Conservation (phyloP, 92 coral and sea anemone species). For the Palythoa heliodiscus region DNA sequence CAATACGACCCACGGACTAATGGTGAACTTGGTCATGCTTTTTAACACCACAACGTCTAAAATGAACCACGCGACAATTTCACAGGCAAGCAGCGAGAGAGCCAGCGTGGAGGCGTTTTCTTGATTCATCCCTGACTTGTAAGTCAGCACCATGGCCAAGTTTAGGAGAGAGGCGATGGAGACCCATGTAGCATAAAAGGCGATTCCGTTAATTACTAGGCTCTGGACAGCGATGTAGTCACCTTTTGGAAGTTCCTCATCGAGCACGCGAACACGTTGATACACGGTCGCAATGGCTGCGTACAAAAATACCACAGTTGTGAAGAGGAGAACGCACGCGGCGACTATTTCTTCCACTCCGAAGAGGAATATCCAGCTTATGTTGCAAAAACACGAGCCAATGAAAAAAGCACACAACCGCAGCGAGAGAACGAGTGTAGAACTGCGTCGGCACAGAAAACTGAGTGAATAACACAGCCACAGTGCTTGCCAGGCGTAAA, state of each 20-base stretch:
- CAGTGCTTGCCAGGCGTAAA: slow-evolving; percentile 76
- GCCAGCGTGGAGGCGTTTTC: slow-evolving; percentile 70
- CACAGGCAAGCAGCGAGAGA: slow-evolving; percentile 60
- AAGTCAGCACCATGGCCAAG: slow-evolving; percentile 65
- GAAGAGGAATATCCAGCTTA: slow-evolving; percentile 76
- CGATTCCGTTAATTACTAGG: slow-evolving; percentile 80
- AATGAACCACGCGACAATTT: slow-evolving; percentile 74
- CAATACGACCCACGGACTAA: slow-evolving; percentile 73
- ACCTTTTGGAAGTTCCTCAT: slow-evolving; percentile 63
- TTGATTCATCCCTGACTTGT: slow-evolving; percentile 66
- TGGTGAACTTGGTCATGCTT: slow-evolving; percentile 59
- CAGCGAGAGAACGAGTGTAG: slow-evolving; percentile 64
- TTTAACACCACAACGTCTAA: slow-evolving; percentile 72
- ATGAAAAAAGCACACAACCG: slow-evolving; percentile 66
- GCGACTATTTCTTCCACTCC: slow-evolving; percentile 61
- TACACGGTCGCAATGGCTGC: slow-evolving; percentile 64
- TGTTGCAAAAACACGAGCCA: slow-evolving; percentile 66
- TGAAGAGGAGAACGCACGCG: slow-evolving; percentile 70
- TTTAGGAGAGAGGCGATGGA: slow-evolving; percentile 68
- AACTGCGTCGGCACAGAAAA: slow-evolving; percentile 68
- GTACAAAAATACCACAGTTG: slow-evolving; percentile 49
- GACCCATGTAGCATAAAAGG: slow-evolving; percentile 82
- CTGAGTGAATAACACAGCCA: slow-evolving; percentile 78
- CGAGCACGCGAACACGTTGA: slow-evolving; percentile 55
- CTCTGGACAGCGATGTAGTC: slow-evolving; percentile 74